Conservation (phyloP, 1,140 invertebrate genomes). For the Sminthurinus signatus region DNA sequence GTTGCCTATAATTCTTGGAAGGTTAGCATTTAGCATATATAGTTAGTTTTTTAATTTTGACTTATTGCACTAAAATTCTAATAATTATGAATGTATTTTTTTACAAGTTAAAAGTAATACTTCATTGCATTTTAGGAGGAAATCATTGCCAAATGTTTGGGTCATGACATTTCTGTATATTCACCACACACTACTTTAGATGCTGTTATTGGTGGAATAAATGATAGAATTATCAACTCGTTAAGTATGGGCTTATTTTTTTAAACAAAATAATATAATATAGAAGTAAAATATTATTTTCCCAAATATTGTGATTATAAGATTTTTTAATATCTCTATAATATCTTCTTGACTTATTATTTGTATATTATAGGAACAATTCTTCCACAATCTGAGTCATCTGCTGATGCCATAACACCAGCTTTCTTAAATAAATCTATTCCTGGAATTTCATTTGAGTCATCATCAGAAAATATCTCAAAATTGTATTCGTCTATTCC, state of each 20-base stretch:
- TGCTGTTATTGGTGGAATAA: conserved; percentile 71
- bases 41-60: too few species aligned
- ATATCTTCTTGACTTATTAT: too few species aligned
- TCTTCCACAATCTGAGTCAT: neutral
- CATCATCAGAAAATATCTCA: neutral
- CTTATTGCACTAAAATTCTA: too few species aligned
- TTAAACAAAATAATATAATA: too few species aligned
- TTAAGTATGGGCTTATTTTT: conserved; percentile 53
- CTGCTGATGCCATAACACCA: neutral
- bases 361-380: neutral
- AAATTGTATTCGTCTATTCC: conserved; percentile 1
- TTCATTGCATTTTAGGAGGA: conserved; percentile 67
- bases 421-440: neutral
- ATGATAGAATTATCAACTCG: conserved; percentile 80
- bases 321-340: too few species aligned
- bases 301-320: too few species aligned
- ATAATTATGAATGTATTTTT: too few species aligned
- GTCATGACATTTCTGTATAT: conserved; percentile 80
- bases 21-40: conserved; percentile 53
- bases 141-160: conserved; percentile 71
- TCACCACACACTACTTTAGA: conserved; percentile 92
- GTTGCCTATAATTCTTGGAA: conserved; percentile 64
- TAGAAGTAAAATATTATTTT: too few species aligned
- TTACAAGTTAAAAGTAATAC: too few species aligned
- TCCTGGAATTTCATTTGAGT: neutral